Base-by-base conservation (phyloP, 2,113 vertebrate species). In the Cichladusa arquata region DNA sequence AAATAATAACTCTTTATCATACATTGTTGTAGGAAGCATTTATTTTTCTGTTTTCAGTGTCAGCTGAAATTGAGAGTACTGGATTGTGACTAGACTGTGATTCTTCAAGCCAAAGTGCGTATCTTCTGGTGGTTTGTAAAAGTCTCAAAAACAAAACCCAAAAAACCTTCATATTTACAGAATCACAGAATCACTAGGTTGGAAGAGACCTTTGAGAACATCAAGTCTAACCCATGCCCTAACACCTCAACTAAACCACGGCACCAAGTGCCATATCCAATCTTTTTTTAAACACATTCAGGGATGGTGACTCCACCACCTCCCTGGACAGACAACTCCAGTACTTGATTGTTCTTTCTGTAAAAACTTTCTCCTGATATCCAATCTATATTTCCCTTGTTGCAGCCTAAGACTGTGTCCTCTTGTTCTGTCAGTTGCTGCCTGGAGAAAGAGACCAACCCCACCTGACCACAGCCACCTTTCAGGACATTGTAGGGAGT, bases 31-130 rank as follows among this genome's bases (percentile, higher is more conserved):
- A 93, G 95, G 70, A 94, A 96, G 79, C 83, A 33, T 97, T 96
- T 97, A 72, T 97, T 97, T 97, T 97, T 94, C 85, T 93, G 77
- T 90, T 96, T 97, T 97, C 79, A 91, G 86, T 92, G 86, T 86
- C 91, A 84, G 82, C 72, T 96, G 90, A 97, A 97, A 96, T 95
- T 38, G 31, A 58, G 83, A 96, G 79, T 93, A 93, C 81, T 94
- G 81, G 86, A 64, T 91, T 96, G 82, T 96, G 87, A 97, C 95
- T 74, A 86, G 58, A 84, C 92, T 96, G 92, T 93, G 87, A 96
- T 96, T 97, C 95, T 97, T 88, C 91, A 88, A 96, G 58, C 31
- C 87, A 84, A 95, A 93, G 54, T 85, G 82, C 26, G 5, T 91
- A 87, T 84, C 82, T 94, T 67, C 60, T 93, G 76, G 25, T 42